These are phyloP conservation scores for Stenodema calcarata DNA, from an alignment of 2,888 invertebrate genomes.

Conservation along the genomic window DNA sequence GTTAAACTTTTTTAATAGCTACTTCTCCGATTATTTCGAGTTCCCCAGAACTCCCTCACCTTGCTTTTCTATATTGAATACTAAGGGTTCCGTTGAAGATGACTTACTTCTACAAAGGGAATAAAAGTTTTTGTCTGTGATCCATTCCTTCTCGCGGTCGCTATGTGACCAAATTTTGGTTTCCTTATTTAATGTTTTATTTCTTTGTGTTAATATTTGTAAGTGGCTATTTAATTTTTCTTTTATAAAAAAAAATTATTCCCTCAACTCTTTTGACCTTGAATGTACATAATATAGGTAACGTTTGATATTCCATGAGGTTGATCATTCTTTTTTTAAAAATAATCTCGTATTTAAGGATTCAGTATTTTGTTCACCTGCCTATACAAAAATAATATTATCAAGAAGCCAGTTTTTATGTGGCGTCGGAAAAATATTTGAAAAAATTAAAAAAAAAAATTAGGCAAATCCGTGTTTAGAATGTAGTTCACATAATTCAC, in stretches of 20 bases:
- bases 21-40: neutral
- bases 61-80: neutral
- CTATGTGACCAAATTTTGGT: slow-evolving; percentile 4
- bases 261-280: neutral
- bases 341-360: neutral
- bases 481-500: neutral
- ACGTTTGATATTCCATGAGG: slow-evolving; percentile 7
- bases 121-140: slow-evolving; percentile 42
- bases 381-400: neutral
- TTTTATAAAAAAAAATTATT: neutral
- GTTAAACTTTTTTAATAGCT: neutral
- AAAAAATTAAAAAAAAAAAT: neutral
- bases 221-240: neutral
- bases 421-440: neutral
- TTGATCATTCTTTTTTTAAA: neutral
- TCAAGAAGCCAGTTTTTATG: neutral
- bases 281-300: neutral
- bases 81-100: neutral
- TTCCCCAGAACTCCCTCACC: neutral
- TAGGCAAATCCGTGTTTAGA: neutral
- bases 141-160: slow-evolving; percentile 22
- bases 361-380: slow-evolving; percentile 1
- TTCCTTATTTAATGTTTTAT: slow-evolving; percentile 10
- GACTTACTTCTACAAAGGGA: slow-evolving; percentile 8
- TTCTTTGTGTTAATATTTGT: neutral